Conservation (phyloP, 2,113 vertebrate species). For the Limanda limanda region DNA sequence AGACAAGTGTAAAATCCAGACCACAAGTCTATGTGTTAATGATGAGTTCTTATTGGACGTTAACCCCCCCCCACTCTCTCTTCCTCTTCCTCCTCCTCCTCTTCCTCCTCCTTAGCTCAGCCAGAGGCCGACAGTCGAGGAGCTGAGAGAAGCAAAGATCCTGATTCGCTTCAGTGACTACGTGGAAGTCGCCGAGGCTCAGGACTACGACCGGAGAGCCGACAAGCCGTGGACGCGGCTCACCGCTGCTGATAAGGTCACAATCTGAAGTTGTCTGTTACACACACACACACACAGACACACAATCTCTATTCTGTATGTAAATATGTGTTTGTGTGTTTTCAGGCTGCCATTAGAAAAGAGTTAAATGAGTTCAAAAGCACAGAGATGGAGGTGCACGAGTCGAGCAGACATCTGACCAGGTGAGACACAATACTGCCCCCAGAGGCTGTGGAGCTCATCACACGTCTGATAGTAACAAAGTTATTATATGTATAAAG, state of each 20-base stretch:
- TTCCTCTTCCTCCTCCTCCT: neutral
- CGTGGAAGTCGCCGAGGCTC: conserved; percentile 96
- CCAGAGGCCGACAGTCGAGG: conserved; percentile 96
- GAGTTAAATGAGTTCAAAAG: conserved; percentile 99
- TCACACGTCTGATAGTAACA: neutral
- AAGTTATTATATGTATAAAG: too few relatives aligned
- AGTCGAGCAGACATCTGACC: conserved; percentile 97
- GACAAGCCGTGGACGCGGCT: conserved; percentile 99
- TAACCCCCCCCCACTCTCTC: neutral
- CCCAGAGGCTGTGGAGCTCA: neutral
- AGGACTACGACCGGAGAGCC: conserved; percentile 96
- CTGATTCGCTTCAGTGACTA: conserved; percentile 99
- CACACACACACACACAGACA: neutral
- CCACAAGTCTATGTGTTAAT: neutral
- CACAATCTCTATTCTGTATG: neutral
- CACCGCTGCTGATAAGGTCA: conserved; percentile 93
- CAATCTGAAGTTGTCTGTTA: neutral
- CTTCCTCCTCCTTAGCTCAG: conserved; percentile 85
- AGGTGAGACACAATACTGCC: conserved; percentile 80
- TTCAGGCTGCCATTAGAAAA: conserved; percentile 97
- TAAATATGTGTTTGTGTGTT: conserved; percentile 37
- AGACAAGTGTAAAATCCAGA: too few relatives aligned
- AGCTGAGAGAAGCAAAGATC: conserved; percentile 95
- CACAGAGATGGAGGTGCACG: conserved; percentile 99
- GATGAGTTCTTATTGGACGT: neutral